These are phyloP conservation scores for Axinella damicornis DNA, from an alignment of 37 sponge, comb jelly and placozoan genomes.

Conservation along the genomic window DNA sequence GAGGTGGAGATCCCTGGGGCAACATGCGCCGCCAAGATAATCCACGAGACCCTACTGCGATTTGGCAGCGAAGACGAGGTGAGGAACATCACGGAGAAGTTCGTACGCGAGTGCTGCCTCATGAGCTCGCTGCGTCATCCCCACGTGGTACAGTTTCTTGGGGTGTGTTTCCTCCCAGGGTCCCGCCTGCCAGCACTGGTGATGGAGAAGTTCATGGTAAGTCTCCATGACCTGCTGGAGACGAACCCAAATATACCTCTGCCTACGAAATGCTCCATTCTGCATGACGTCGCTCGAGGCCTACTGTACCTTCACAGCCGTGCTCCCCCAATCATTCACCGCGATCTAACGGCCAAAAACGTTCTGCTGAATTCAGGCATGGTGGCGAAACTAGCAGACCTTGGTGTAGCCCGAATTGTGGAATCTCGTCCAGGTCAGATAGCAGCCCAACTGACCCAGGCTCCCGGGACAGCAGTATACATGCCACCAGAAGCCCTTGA, in stretches of 20 bases:
- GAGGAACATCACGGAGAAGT: background rate
- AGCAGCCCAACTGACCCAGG: background rate
- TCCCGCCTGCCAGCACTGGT: background rate
- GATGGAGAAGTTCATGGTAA: background rate
- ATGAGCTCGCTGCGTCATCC: background rate
- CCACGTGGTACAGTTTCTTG: constrained; percentile 6
- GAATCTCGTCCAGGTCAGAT: background rate
- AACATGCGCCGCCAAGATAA: constrained; percentile 7
- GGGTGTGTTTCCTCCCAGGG: background rate
- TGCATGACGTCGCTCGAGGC: background rate
- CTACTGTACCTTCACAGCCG: background rate
- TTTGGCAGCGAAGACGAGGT: background rate
- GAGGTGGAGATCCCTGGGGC: constrained; percentile 5
- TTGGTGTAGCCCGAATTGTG: background rate
- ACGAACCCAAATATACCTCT: background rate
- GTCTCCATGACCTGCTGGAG: background rate
- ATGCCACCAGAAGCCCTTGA: constrained; percentile 21
- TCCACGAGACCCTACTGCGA: background rate
- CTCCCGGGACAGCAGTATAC: constrained; percentile 10
- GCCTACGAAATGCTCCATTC: background rate
- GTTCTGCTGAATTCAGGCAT: constrained; percentile 32
- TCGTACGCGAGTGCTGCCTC: background rate
- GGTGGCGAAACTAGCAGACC: background rate
- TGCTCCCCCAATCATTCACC: constrained; percentile 3
- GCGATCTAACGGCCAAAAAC: constrained; percentile 20